A percentile compares a stretch with the other conserved stretches of the same genome.
These are phyloP conservation scores for Apocrypta bakeri DNA, from an alignment of 1,140 invertebrate species.

Conservation along the genomic window DNA sequence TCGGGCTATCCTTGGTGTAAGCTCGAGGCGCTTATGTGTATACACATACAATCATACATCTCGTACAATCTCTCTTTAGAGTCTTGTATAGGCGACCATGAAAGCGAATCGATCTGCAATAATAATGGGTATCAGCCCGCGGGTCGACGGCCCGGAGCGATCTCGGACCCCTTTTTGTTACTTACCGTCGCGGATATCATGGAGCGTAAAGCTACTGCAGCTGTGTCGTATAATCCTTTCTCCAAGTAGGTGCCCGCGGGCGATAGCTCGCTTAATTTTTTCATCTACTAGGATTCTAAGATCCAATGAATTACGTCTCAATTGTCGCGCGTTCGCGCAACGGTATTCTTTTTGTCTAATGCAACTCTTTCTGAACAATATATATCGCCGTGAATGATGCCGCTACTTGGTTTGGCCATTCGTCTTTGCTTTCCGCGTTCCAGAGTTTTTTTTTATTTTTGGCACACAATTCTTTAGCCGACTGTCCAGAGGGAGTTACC, in stretches of 20 bases:
- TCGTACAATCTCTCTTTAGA: background rate
- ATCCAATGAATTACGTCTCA: conserved; percentile 46
- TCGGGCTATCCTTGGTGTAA: background rate
- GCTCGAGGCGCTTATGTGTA: background rate
- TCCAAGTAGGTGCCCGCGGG: background rate
- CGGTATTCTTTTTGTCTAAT: background rate
- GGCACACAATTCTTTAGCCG: background rate
- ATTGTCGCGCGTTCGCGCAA: conserved; percentile 1
- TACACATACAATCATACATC: background rate
- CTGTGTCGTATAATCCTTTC: background rate
- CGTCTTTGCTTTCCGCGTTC: conserved; percentile 1
- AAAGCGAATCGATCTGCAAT: conserved; percentile 30
- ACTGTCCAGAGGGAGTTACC: background rate
- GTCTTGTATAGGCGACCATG: conserved; percentile 9
- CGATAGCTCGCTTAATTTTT: background rate
- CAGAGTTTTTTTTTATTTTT: background rate
- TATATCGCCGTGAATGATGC: no score
- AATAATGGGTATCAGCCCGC: background rate
- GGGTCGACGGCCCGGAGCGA: conserved; percentile 14
- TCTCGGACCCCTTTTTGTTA: conserved; percentile 2
- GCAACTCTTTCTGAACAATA: background rate
- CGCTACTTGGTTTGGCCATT: background rate
- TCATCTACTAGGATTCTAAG: conserved; percentile 9
- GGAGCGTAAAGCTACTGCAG: no score
- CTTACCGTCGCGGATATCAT: conserved; percentile 2